Conservation (phyloP, 30 jellyfish, hydroid and myxozoan genomes). For the Morbakka virulenta region DNA sequence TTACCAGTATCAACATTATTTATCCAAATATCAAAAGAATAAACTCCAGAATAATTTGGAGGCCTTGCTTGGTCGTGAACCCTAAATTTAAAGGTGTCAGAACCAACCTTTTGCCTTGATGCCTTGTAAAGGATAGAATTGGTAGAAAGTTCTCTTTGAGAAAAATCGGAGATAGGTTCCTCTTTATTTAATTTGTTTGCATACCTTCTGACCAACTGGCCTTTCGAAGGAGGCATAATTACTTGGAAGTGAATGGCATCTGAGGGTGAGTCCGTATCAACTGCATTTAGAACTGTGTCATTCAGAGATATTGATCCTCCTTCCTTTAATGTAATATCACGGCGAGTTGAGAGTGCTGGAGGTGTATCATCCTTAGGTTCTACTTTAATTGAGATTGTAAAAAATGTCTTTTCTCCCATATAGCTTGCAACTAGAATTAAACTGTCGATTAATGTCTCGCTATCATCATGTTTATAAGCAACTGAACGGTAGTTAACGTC, state of each 20-base stretch:
- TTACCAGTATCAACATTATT: constrained; percentile 31
- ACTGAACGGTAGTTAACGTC: constrained; percentile 1
- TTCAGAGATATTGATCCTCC: constrained; percentile 10
- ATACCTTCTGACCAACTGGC: not conserved
- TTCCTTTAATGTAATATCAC: constrained; percentile 15
- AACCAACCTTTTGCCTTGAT: not conserved
- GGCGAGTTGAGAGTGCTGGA: constrained; percentile 42
- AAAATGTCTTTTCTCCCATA: constrained; percentile 32
- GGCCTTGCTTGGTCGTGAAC: constrained; percentile 23
- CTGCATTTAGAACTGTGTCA: constrained; percentile 17
- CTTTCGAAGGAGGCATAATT: constrained; percentile 3
- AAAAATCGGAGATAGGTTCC: constrained; percentile 12
- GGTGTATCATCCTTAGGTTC: constrained; percentile 64
- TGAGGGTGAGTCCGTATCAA: constrained; percentile 37
- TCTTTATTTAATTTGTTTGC: not conserved
- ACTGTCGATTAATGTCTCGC: constrained; percentile 39
- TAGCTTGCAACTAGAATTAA: constrained; percentile 25
- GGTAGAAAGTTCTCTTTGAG: constrained; percentile 27
- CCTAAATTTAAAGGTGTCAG: constrained; percentile 9
- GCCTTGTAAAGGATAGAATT: constrained; percentile 40
- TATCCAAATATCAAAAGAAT: constrained; percentile 11
- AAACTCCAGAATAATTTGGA: not conserved
- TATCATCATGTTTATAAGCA: constrained; percentile 35
- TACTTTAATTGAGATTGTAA: constrained; percentile 13
- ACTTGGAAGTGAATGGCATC: constrained; percentile 7